These are phyloP conservation scores for Petrocephalus schoutedeni DNA, from an alignment of 2,797 vertebrate species.

Conservation along the genomic window DNA sequence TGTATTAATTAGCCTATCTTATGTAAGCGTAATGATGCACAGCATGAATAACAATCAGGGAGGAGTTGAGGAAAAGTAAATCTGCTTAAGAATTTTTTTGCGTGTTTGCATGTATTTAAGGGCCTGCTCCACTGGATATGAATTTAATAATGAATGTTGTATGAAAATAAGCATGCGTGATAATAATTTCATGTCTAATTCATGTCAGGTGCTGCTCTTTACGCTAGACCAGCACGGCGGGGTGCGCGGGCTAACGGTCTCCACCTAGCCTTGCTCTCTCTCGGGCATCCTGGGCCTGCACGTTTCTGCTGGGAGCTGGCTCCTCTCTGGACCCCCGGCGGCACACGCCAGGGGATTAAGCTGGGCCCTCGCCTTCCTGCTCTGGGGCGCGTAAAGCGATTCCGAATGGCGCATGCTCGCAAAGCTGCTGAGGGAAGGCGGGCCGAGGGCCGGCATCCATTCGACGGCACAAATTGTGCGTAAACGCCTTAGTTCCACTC, in stretches of 20 bases:
- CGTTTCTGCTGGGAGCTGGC: neutral
- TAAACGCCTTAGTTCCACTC: constrained; percentile 26
- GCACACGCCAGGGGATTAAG: neutral
- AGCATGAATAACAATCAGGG: constrained; percentile 30
- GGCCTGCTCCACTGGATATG: constrained; percentile 13
- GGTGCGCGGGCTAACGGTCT: neutral
- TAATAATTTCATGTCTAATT: neutral
- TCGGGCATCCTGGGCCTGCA: neutral
- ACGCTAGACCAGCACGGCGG: neutral
- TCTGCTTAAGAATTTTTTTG: constrained; percentile 55
- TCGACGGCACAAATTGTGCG: neutral
- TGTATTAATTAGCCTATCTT: constrained; percentile 36
- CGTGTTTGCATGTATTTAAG: constrained; percentile 63
- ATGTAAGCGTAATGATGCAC: constrained; percentile 29
- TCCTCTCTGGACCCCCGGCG: neutral
- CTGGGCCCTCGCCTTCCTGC: neutral
- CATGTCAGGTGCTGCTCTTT: neutral
- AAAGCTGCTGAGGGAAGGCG: neutral
- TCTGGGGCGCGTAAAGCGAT: neutral
- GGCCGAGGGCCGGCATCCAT: neutral
- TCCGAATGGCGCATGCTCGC: neutral
- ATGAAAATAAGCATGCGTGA: neutral
- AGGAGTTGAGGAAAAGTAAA: constrained; percentile 27
- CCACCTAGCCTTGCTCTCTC: neutral
- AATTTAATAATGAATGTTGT: constrained; percentile 13